These are phyloP conservation scores for Dasysyrphus albostriatus DNA, from an alignment of 2,888 invertebrate species.

Conservation along the genomic window DNA sequence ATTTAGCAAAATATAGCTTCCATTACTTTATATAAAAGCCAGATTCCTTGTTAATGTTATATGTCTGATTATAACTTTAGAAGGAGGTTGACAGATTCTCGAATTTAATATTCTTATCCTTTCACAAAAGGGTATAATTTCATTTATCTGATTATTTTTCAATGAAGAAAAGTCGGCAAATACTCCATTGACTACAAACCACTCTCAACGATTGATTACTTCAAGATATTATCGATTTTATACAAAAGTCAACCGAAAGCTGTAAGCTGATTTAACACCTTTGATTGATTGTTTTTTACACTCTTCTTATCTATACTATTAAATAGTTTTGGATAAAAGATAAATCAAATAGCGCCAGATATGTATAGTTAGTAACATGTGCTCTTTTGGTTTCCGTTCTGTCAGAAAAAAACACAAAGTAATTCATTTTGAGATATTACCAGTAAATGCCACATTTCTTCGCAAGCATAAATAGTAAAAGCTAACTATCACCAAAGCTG, in stretches of 20 bases:
- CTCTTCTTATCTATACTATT: background rate
- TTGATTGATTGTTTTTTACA: constrained; percentile 25
- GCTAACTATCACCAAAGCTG: constrained; percentile 28
- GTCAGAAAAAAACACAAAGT: constrained; percentile 15
- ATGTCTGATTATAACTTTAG: background rate
- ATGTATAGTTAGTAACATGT: background rate
- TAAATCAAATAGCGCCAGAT: background rate
- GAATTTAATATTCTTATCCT: constrained; percentile 33
- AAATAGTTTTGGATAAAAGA: constrained; percentile 14
- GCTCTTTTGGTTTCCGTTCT: background rate
- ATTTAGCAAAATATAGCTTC: background rate
- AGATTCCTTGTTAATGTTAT: constrained; percentile 4
- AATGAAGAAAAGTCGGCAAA: constrained; percentile 4
- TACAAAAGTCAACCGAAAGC: constrained; percentile 8
- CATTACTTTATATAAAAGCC: background rate
- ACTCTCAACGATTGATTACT: constrained; percentile 30
- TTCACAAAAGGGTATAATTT: constrained; percentile 32
- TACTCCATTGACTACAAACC: constrained; percentile 9
- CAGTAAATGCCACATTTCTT: constrained; percentile 3
- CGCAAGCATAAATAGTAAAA: constrained; percentile 9
- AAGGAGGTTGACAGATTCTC: constrained; percentile 9
- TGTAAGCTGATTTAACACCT: constrained; percentile 17
- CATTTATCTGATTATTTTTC: constrained; percentile 30
- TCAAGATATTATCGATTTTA: constrained; percentile 30
- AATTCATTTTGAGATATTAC: constrained; percentile 29